These are phyloP conservation scores for Orussus abietinus DNA, from an alignment of 1,140 invertebrate genomes.

Conservation along the genomic window DNA sequence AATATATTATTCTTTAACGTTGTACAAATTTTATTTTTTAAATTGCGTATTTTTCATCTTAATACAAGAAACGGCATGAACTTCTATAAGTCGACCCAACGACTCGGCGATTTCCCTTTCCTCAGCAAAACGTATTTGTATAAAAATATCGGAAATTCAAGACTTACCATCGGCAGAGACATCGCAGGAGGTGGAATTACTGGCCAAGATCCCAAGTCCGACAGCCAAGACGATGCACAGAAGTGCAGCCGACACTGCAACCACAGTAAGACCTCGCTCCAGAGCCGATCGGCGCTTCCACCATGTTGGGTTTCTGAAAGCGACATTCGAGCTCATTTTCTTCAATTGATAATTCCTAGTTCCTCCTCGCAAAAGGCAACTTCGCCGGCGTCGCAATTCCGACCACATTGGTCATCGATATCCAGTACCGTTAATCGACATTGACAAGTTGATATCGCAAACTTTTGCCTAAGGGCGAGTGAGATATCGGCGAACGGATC, in stretches of 20 bases:
- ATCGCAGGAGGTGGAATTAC: conserved; percentile 33
- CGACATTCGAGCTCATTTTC: conserved; percentile 17
- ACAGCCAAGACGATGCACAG: conserved; percentile 65
- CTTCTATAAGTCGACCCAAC: conserved; percentile 1
- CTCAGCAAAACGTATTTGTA: neutral
- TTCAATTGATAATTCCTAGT: conserved; percentile 10
- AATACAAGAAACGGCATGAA: neutral
- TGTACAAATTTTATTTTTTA: neutral
- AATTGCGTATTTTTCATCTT: neutral
- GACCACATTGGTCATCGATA: conserved; percentile 11
- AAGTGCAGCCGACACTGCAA: conserved; percentile 61
- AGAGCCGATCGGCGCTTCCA: conserved; percentile 77
- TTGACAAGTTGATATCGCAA: neutral
- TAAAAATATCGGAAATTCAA: conserved; percentile 1
- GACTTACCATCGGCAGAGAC: conserved; percentile 24
- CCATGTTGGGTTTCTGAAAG: conserved; percentile 78
- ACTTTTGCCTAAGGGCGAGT: neutral
- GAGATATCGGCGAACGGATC: neutral
- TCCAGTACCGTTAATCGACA: neutral
- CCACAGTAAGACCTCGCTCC: conserved; percentile 70
- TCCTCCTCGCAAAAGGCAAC: neutral
- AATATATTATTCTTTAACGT: neutral
- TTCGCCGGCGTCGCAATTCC: neutral
- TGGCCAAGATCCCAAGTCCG: conserved; percentile 59
- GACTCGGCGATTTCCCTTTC: neutral